Conservation (phyloP, 2,888 invertebrate genomes). For the Laothoe populi region DNA sequence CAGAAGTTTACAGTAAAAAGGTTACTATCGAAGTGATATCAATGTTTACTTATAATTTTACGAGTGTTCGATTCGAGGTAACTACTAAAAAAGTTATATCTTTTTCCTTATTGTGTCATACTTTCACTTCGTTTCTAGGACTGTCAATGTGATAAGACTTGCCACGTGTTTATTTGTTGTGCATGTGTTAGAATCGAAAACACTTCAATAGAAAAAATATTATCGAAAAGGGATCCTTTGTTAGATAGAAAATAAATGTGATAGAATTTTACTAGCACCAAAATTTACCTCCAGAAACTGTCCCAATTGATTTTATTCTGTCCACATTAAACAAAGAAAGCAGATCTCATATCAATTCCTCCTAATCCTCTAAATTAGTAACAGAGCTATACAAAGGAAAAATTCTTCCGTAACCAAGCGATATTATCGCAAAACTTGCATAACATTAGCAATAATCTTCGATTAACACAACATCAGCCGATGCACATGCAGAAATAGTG, state of each 20-base stretch:
- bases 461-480: constrained; percentile 51
- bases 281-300: not conserved
- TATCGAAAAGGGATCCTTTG: not conserved
- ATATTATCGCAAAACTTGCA: constrained; percentile 57
- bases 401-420: constrained; percentile 45
- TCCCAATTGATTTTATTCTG: not conserved
- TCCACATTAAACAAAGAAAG: constrained; percentile 2
- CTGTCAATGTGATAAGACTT: not conserved
- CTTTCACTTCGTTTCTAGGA: constrained; percentile 19
- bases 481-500: constrained; percentile 63
- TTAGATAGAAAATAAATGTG: not conserved
- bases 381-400: constrained; percentile 38
- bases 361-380: constrained; percentile 35
- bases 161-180: constrained; percentile 5
- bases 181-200: not conserved
- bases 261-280: constrained; percentile 2
- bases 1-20: not conserved
- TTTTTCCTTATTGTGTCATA: not conserved
- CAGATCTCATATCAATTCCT: not conserved
- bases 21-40: not conserved
- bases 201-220: not conserved
- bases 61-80: not conserved
- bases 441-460: constrained; percentile 63
- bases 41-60: not conserved
- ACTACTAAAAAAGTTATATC: constrained; percentile 13